Conservation (phyloP, 1,140 invertebrate species). For the Capitella teleta region DNA sequence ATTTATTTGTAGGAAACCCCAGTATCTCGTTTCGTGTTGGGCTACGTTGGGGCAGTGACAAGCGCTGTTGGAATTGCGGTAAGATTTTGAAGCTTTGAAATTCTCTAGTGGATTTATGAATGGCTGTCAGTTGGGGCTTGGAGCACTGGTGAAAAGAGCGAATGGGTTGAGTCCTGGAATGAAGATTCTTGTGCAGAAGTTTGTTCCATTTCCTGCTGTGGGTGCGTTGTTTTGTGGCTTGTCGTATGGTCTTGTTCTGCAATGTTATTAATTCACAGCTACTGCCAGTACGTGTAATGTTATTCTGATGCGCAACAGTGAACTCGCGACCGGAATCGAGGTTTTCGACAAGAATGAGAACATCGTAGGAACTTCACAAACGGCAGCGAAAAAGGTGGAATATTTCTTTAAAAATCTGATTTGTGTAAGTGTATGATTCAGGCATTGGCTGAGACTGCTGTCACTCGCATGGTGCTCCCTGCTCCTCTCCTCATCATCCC, state of each 20-base stretch:
- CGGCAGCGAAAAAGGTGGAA: slow-evolving; percentile 45
- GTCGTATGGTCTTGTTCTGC: too few relatives aligned
- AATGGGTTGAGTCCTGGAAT: slow-evolving; percentile 35
- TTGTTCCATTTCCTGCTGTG: slow-evolving; percentile 47
- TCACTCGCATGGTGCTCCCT: slow-evolving; percentile 39
- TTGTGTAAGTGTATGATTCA: slow-evolving; percentile 12
- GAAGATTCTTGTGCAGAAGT: slow-evolving; percentile 44
- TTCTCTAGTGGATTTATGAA: not conserved
- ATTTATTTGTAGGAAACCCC: slow-evolving; percentile 38
- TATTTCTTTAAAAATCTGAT: too few relatives aligned
- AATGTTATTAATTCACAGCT: too few relatives aligned
- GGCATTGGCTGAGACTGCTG: slow-evolving; percentile 38
- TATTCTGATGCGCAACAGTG: slow-evolving; percentile 45
- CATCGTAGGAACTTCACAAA: slow-evolving; percentile 43
- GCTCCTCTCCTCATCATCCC: slow-evolving; percentile 41
- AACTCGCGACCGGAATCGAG: slow-evolving; percentile 44
- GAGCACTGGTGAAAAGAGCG: slow-evolving; percentile 37
- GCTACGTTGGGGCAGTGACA: slow-evolving; percentile 42
- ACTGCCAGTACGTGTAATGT: slow-evolving; percentile 45
- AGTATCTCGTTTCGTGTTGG: slow-evolving; percentile 38
- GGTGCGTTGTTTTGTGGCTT: slow-evolving; percentile 28
- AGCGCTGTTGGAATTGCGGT: slow-evolving; percentile 41
- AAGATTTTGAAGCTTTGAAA: too few relatives aligned
- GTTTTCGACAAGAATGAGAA: slow-evolving; percentile 41
- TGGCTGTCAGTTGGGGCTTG: slow-evolving; percentile 32